Conservation (phyloP, 2,797 vertebrate species). For the Lycodopsis pacificus region DNA sequence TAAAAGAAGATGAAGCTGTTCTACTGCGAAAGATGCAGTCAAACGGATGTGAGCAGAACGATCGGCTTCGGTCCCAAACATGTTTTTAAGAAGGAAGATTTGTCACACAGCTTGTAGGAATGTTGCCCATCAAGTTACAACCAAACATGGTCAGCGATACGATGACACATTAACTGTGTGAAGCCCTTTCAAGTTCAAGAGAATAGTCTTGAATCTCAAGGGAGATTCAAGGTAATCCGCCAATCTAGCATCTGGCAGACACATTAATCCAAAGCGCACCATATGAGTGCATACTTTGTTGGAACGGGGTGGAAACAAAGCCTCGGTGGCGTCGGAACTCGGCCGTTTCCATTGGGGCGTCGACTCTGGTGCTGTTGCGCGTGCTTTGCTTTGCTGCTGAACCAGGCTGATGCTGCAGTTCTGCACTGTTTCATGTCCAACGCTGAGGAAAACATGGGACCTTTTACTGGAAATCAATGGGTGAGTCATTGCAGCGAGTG, state of each 20-base stretch:
- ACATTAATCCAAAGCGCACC: not conserved
- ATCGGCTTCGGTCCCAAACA: not conserved
- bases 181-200: not conserved
- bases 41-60: not conserved
- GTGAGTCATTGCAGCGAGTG: slow-evolving; percentile 22
- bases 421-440: not conserved
- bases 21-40: too few species aligned
- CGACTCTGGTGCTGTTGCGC: not conserved
- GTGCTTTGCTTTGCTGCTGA: not conserved
- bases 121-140: not conserved
- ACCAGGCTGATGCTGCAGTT: not conserved
- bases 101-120: not conserved
- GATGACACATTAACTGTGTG: not conserved
- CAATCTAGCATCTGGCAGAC: not conserved
- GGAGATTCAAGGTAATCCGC: not conserved
- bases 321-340: not conserved
- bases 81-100: not conserved
- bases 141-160: not conserved
- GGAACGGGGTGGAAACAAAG: not conserved
- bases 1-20: not conserved
- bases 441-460: slow-evolving; percentile 16
- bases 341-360: not conserved
- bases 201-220: not conserved
- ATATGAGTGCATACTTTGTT: not conserved
- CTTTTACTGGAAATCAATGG: slow-evolving; percentile 47